Base-by-base conservation (phyloP, 1,140 invertebrate species). In the Cherax quadricarinatus region DNA sequence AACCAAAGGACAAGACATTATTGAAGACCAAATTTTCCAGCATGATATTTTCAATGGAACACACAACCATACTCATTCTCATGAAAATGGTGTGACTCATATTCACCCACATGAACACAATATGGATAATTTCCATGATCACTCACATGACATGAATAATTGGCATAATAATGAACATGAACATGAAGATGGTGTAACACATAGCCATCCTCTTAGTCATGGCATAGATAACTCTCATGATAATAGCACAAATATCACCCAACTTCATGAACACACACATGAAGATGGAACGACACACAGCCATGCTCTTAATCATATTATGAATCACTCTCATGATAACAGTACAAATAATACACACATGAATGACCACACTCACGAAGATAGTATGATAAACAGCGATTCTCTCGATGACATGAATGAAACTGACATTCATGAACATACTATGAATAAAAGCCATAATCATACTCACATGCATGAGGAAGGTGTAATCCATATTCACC, bases 221-320 rank as follows among this genome's bases (percentile, higher is more conserved):
- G 57, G 4, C 60, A 10, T 21, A 0, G 12, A 18, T 24, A 24
- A 86, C 16, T 21, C 85, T 73, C 49, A 70, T 86, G 85, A 86
- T 51, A n/a, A 73, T 16, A 41, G 4, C n/a, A n/a, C 16, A 16
- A 51, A 73, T 30, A 24, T 24, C 30, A 81, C 49, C 57, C 73
- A 60, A 30, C 16, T n/a, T 41, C 85, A 75, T 41, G 51, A 53
- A 78, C 89, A 81, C 30, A 70, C 10, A 1, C 75, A 92, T 84
- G 86, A 88, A 73, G 91, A 88, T 78, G 91, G 82, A 80, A 89
- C 75, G 10, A 79, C 89, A 51, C 90, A 86, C 75, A 81, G 30
- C 51, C 90, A 92, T 24, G n/a, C 79, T 88, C 85, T 75, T 62
- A 53, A 60, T 70, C 53, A 81, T 48, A 24, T 16, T n/a, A 86